Base-by-base conservation (phyloP, 2,888 invertebrate species). In the Ophioninae sp. region DNA sequence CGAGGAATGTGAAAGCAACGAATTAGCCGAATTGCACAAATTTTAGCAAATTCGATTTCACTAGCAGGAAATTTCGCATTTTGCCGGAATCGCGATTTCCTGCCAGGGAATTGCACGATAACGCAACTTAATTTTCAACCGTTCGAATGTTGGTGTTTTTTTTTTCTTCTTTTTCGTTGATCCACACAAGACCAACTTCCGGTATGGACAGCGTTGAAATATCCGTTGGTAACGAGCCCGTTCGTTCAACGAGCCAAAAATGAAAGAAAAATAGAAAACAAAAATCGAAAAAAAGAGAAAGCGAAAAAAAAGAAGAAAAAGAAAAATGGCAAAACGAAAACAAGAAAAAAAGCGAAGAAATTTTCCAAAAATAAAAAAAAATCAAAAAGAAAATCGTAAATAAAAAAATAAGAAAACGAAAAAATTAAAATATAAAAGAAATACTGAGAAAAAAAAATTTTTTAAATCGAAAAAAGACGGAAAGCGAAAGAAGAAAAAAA, bases 41-140 rank as follows among this genome's bases (percentile, higher is more conserved):
- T 23, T 44, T 30, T 6, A n/a, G 8, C 17, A 56, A 57, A 56
- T 57, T 30, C n/a, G 17, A n/a, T 23, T n/a, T 44, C 10, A 41
- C 30, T 23, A 10, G 56, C 6, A 69, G 21, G 30, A 30, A 70
- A 37, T 30, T 30, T 70, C 69, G 23, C 30, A 30, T 50, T 37
- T 69, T n/a, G 23, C 10, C n/a, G 56, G 30, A 69, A 56, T 56
- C 56, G 30, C n/a, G 69, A 69, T 21, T 69, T 69, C 50, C 69
- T 37, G 50, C 8, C 7, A 17, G 23, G 10, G 10, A 0, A 6
- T 21, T 7, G 8, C 50, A 50, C 50, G 50, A 17, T 50, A 23
- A 68, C 68, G 7, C 37, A 30, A 23, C 62, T 73, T 62, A 68
- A 78, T 82, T 82, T 82, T 77, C 69, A 82, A 82, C 30, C 62